Conservation (phyloP, 2,888 invertebrate species). For the Drosophila austrosaltans region DNA sequence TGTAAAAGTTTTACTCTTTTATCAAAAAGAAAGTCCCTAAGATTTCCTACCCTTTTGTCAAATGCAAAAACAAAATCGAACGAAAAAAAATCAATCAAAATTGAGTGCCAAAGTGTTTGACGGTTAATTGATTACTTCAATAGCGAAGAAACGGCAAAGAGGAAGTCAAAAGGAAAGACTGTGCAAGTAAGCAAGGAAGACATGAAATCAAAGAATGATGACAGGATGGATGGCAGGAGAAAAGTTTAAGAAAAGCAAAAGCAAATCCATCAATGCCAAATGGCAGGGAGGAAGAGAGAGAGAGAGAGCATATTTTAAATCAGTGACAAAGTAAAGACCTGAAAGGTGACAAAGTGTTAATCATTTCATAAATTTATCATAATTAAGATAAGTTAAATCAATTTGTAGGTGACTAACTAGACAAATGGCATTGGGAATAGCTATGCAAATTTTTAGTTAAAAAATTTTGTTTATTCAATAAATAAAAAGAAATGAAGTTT, state of each 20-base stretch:
- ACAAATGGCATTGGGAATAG: no score
- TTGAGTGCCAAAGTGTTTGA: constrained; percentile 55
- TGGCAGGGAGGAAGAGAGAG: not conserved
- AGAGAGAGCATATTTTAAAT: not conserved
- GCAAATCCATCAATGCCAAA: constrained; percentile 9
- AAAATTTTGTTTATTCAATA: no score
- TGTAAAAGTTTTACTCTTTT: not conserved
- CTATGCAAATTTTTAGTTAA: not conserved
- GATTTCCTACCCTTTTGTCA: constrained; percentile 6
- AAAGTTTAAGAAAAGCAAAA: not conserved
- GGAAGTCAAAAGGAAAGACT: constrained; percentile 23
- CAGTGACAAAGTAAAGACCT: not conserved
- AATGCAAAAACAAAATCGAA: not conserved
- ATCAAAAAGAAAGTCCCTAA: no score
- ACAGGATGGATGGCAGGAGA: not conserved
- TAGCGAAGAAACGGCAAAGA: constrained; percentile 9
- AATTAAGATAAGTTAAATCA: constrained; percentile 31
- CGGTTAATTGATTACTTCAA: constrained; percentile 67
- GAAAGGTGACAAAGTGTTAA: constrained; percentile 26
- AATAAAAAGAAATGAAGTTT: no score
- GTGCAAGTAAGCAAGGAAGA: constrained; percentile 23
- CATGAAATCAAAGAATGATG: constrained; percentile 4
- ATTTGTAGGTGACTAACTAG: constrained; percentile 18
- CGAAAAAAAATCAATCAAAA: constrained; percentile 65
- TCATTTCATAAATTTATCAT: constrained; percentile 28